A percentile compares a stretch with the other conserved stretches of the same genome.
These are phyloP conservation scores for Mastigias papua DNA, from an alignment of 30 jellyfish, hydroid and myxozoan genomes.

Conservation along the genomic window DNA sequence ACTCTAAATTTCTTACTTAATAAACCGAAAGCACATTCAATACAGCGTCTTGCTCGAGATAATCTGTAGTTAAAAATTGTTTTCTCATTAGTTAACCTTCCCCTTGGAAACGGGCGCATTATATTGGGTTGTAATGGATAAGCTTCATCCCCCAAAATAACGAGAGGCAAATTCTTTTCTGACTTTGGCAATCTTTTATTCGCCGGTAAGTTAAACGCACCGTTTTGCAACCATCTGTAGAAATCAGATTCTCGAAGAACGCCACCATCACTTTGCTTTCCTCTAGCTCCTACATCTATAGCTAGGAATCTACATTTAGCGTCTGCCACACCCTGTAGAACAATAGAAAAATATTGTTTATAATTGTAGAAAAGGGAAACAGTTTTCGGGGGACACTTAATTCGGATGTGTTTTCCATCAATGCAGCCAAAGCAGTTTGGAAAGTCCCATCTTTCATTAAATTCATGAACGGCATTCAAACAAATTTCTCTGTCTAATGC, in stretches of 20 bases:
- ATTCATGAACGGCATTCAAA: conserved; percentile 28
- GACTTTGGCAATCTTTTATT: conserved; percentile 40
- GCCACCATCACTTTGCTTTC: conserved; percentile 19
- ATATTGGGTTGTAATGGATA: conserved; percentile 25
- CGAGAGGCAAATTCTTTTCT: conserved; percentile 30
- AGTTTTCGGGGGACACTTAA: conserved; percentile 31
- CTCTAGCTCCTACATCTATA: conserved; percentile 29
- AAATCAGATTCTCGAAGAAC: conserved; percentile 14
- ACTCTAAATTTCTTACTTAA: conserved; percentile 30
- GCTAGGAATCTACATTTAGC: conserved; percentile 16
- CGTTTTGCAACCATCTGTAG: conserved; percentile 11
- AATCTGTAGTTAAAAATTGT: conserved; percentile 34
- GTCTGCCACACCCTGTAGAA: conserved; percentile 35
- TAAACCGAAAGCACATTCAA: conserved; percentile 33
- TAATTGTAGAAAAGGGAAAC: too few species aligned
- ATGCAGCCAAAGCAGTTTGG: too few species aligned
- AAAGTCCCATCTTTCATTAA: too few species aligned
- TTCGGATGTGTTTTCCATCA: too few species aligned
- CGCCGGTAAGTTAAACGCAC: conserved; percentile 11
- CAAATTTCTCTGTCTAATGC: not conserved
- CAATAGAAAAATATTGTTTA: too few species aligned
- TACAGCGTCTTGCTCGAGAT: conserved; percentile 41
- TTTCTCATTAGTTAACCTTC: conserved; percentile 32
- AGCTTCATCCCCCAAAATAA: conserved; percentile 39
- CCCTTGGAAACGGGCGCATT: conserved; percentile 52